phyloP scores from a whole-genome alignment of 2,888 invertebrate species.

The Sphaerophoria rueppellii region DNA sequence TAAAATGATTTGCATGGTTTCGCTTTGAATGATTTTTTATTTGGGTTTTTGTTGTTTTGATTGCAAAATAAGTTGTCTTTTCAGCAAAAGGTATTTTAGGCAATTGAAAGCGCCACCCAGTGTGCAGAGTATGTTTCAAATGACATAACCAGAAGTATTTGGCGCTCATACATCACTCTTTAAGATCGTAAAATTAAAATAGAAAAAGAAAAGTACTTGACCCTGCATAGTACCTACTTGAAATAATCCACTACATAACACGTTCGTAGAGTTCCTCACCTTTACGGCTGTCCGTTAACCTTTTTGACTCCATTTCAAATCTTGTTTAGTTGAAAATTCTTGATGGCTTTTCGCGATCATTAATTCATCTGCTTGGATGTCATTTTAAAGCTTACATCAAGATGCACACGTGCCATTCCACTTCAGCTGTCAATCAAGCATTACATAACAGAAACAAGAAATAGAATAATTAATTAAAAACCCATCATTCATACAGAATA shows the following conservation, averaged over 20 bases:
- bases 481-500: not conserved
- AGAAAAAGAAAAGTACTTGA: no score
- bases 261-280: not conserved
- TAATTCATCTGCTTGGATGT: not conserved
- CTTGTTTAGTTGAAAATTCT: not conserved
- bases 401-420: not conserved
- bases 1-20: constrained; percentile 10
- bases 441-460: not conserved
- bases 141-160: no score
- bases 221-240: no score
- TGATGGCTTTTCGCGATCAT: not conserved
- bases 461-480: not conserved
- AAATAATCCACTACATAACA: no score
- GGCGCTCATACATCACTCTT: no score
- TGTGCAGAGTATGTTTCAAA: no score
- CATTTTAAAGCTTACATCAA: not conserved
- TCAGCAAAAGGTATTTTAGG: no score
- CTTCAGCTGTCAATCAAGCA: not conserved
- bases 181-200: no score
- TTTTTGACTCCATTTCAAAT: not conserved
- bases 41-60: not conserved
- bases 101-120: no score
- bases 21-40: not conserved
- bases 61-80: constrained; percentile 29
- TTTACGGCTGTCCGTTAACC: not conserved